Conservation (phyloP, 53 echinoderm and acorn worm genomes). For the Pentamera pediparva region DNA sequence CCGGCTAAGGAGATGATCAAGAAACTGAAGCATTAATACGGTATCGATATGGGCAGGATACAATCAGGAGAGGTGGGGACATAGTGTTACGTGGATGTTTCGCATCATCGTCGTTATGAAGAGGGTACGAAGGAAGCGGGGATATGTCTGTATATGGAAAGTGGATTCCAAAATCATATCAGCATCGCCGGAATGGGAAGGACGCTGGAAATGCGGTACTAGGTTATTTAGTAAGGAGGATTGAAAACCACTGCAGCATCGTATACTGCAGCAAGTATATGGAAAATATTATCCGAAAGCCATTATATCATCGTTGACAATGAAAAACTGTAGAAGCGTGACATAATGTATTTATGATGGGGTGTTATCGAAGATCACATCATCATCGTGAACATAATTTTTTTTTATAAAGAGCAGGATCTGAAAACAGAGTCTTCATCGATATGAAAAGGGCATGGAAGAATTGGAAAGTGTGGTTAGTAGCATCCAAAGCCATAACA, state of each 20-base stretch:
- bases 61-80: too few species aligned
- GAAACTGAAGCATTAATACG: constrained; percentile 13
- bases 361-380: too few species aligned
- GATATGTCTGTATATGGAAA: constrained; percentile 22
- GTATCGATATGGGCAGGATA: constrained; percentile 18
- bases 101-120: constrained; percentile 8
- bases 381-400: too few species aligned
- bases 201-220: neutral
- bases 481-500: too few species aligned
- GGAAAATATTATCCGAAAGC: too few species aligned
- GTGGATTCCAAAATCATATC: too few species aligned
- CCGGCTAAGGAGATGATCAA: neutral
- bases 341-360: too few species aligned
- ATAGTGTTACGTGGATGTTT: neutral
- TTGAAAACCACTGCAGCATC: too few species aligned
- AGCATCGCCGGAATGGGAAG: neutral
- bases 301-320: too few species aligned
- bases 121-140: constrained; percentile 8
- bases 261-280: too few species aligned
- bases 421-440: neutral
- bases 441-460: constrained; percentile 8
- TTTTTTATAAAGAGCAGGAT: neutral
- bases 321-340: too few species aligned
- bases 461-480: constrained; percentile 21
- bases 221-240: neutral